Percentiles rank a stretch among this genome's conserved stretches.
phyloP scores from a whole-genome alignment of 2,797 vertebrate species.

The Natrix natrix region DNA sequence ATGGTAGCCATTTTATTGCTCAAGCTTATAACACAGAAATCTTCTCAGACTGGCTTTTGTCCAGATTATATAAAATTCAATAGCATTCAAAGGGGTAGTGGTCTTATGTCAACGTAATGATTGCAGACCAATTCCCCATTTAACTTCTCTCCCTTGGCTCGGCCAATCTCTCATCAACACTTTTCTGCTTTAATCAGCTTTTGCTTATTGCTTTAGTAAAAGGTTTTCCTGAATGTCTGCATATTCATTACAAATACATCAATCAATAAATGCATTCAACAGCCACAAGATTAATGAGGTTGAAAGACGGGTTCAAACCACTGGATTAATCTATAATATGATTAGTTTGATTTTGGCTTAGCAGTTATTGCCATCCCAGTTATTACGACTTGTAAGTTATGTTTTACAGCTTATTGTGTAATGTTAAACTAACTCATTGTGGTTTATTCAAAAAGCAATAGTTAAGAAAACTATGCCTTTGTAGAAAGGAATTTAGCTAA shows the following conservation, averaged over 20 bases:
- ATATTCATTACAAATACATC: background rate
- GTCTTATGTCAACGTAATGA: background rate
- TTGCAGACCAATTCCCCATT: background rate
- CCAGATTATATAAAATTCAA: background rate
- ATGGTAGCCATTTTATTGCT: background rate
- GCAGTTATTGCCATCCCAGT: background rate
- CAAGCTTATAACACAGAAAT: background rate
- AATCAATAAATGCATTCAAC: background rate
- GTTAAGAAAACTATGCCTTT: background rate
- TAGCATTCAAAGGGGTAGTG: background rate
- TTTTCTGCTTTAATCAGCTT: background rate
- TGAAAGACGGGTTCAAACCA: background rate
- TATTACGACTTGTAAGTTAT: background rate
- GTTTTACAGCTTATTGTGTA: background rate
- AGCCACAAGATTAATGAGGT: background rate
- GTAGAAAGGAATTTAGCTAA: background rate
- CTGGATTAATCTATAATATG: background rate
- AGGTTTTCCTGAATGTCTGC: background rate
- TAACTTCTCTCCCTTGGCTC: background rate
- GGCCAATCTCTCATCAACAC: background rate
- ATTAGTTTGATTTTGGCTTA: background rate
- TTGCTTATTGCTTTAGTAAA: background rate
- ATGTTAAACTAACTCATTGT: background rate
- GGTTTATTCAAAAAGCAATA: background rate
- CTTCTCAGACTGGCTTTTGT: background rate